Evolutionary conservation across 2,888 invertebrate genomes (phyloP).

Genomic region (Oscheius onirici): DNA sequence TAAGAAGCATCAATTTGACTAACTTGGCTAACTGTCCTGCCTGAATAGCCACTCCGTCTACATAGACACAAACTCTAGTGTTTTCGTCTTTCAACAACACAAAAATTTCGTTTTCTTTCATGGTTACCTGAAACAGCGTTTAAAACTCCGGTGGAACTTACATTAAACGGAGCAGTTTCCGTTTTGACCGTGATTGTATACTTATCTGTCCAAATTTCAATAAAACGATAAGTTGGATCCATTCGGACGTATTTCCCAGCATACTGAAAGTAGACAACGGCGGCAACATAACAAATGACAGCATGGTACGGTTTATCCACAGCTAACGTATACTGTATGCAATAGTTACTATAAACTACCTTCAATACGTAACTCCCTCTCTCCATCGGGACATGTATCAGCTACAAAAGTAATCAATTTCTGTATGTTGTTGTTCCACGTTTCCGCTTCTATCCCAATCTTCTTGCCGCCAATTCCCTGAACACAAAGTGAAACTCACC

Average conservation of each 20-base stretch:
- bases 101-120: slow-evolving; percentile 28
- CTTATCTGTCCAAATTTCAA: slow-evolving; percentile 38
- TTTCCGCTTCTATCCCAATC: slow-evolving; percentile 36
- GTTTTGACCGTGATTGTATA: slow-evolving; percentile 34
- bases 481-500: neutral
- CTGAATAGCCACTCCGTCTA: slow-evolving; percentile 30
- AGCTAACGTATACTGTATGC: slow-evolving; percentile 27
- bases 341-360: neutral
- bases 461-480: slow-evolving; percentile 33
- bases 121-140: slow-evolving; percentile 28
- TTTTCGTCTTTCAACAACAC: slow-evolving; percentile 33
- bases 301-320: slow-evolving; percentile 36
- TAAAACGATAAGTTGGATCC: slow-evolving; percentile 35
- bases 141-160: neutral
- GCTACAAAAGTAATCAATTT: slow-evolving; percentile 34
- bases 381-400: slow-evolving; percentile 16
- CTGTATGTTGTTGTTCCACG: slow-evolving; percentile 38
- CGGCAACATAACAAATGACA: slow-evolving; percentile 38
- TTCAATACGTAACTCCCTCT: slow-evolving; percentile 35
- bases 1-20: neutral
- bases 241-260: slow-evolving; percentile 39
- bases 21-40: slow-evolving; percentile 32
- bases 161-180: slow-evolving; percentile 33
- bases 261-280: slow-evolving; percentile 39
- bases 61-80: slow-evolving; percentile 35